phyloP scores from a whole-genome alignment of 1,140 invertebrate genomes.

The Branchinecta lindahli region DNA sequence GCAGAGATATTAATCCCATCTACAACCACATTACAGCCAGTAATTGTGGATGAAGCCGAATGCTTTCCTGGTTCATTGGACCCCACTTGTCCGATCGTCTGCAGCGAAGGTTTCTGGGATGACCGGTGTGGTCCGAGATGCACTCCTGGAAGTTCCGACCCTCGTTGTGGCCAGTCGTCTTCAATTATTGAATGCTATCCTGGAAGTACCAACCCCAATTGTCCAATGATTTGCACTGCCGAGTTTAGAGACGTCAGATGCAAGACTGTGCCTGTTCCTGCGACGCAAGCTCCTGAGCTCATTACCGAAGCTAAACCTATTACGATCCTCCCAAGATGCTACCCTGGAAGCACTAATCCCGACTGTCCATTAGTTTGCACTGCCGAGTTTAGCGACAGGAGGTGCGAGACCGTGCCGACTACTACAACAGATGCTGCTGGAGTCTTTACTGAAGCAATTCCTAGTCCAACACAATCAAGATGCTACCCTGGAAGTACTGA shows the following conservation, averaged over 20 bases:
- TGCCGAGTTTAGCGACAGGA: neutral
- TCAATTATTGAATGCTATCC: slow-evolving; percentile 23
- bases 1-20: neutral
- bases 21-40: neutral
- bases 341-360: slow-evolving; percentile 19
- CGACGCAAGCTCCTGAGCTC: neutral
- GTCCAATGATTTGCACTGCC: slow-evolving; percentile 15
- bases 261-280: neutral
- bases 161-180: neutral
- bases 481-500: slow-evolving; percentile 20
- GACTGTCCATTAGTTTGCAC: slow-evolving; percentile 11
- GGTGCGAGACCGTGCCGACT: neutral
- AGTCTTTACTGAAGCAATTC: neutral
- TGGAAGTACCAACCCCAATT: slow-evolving; percentile 30
- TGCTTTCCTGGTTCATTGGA: slow-evolving; percentile 17
- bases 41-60: neutral
- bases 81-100: neutral
- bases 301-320: neutral
- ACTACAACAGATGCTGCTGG: neutral
- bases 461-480: neutral
- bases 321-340: slow-evolving; percentile 16
- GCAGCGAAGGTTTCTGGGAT: neutral
- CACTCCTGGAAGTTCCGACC: neutral
- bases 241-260: neutral
- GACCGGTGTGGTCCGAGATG: neutral